Conservation (phyloP, 2,113 vertebrate genomes). For the Phylloscopus trochiloides region DNA sequence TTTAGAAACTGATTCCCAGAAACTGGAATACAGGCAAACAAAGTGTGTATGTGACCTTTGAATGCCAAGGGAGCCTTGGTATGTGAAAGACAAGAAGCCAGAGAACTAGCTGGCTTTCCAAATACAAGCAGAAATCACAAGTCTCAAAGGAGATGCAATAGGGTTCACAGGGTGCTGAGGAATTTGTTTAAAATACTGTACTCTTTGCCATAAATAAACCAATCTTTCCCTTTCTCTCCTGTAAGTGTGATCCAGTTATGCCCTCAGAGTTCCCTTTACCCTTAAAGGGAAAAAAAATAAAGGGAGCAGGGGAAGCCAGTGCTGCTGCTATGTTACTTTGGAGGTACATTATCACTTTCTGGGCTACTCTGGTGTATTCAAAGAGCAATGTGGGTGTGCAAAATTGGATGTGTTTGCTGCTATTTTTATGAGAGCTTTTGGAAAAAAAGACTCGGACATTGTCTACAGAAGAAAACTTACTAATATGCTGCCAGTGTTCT, state of each 20-base stretch:
- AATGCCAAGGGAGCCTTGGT: slow-evolving; percentile 14
- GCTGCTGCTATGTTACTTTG: background rate
- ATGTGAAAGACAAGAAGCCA: slow-evolving; percentile 2
- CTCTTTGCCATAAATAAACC: slow-evolving; percentile 5
- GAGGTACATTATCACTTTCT: background rate
- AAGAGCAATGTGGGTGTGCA: background rate
- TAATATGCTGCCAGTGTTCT: background rate
- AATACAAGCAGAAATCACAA: background rate
- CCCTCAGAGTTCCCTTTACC: background rate
- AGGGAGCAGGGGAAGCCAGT: fast-evolving
- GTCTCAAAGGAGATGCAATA: background rate
- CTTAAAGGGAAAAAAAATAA: fast-evolving
- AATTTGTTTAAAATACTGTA: background rate
- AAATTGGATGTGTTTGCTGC: background rate
- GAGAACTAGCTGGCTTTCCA: background rate
- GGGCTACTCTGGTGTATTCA: background rate
- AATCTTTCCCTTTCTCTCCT: background rate
- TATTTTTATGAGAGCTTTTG: background rate
- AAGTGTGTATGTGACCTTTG: background rate
- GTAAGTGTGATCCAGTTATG: background rate
- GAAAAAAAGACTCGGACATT: background rate
- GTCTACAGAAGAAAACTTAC: background rate
- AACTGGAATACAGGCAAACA: slow-evolving; percentile 15
- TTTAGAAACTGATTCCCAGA: slow-evolving; percentile 63
- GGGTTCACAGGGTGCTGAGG: background rate